Percentiles rank a stretch among this genome's conserved stretches.
phyloP scores from a whole-genome alignment of 2,888 invertebrate genomes.

The Lochmaea crataegi region DNA sequence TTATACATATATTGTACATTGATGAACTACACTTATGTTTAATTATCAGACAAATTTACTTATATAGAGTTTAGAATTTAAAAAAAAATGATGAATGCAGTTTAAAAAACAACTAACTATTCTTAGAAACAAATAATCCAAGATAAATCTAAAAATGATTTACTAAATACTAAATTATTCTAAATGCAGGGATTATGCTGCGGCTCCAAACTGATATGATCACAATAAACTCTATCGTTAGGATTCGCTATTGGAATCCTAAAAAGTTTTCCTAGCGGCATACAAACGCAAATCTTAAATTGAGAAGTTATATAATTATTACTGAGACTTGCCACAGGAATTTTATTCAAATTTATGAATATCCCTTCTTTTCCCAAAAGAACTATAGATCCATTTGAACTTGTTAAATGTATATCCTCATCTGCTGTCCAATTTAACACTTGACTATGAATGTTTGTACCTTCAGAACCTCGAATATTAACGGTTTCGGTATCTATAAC shows the following conservation, averaged over 20 bases:
- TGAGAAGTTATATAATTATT: constrained; percentile 68
- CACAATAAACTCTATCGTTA: constrained; percentile 69
- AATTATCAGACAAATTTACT: too few species aligned
- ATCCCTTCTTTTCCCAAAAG: constrained; percentile 78
- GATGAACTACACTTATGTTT: too few species aligned
- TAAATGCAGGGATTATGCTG: constrained; percentile 75
- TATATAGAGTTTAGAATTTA: too few species aligned
- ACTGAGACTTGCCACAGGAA: constrained; percentile 74
- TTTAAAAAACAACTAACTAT: too few species aligned
- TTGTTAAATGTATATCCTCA: constrained; percentile 81
- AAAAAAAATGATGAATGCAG: too few species aligned
- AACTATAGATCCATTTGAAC: constrained; percentile 79
- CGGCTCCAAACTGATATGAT: constrained; percentile 70
- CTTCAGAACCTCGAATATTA: constrained; percentile 83
- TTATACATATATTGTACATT: too few species aligned
- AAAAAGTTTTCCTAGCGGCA: constrained; percentile 88
- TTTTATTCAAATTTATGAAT: constrained; percentile 75
- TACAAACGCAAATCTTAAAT: constrained; percentile 90
- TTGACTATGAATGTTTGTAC: constrained; percentile 78
- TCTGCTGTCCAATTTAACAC: constrained; percentile 81
- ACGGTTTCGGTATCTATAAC: constrained; percentile 77
- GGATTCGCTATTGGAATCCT: constrained; percentile 78
- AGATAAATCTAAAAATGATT: constrained; percentile 56
- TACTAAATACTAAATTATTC: too few species aligned
- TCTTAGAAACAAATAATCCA: not conserved